Evolutionary conservation across 2,888 invertebrate genomes (phyloP).

Genomic region (Acanthosepion lycidas): DNA sequence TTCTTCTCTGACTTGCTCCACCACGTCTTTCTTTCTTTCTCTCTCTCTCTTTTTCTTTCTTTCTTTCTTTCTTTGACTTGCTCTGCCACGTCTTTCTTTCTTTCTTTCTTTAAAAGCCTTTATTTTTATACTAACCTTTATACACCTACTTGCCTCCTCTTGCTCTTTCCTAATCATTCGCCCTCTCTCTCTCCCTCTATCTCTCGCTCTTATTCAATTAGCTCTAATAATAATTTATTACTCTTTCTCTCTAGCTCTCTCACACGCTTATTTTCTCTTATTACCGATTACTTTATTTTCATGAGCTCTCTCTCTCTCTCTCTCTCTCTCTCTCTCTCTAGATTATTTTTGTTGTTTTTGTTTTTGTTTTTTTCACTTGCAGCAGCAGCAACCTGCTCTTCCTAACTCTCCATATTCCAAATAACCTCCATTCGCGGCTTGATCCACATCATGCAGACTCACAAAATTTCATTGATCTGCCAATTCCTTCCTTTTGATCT

Average conservation of each 20-base stretch:
- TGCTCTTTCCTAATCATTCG: neutral
- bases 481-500: neutral
- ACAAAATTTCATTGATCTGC: neutral
- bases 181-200: neutral
- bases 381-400: too few species aligned
- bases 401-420: neutral
- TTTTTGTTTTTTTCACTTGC: too few species aligned
- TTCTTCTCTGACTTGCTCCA: neutral
- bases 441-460: slow-evolving; percentile 18
- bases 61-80: neutral
- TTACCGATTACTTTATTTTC: neutral
- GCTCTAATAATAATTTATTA: too few species aligned
- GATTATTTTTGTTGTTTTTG: too few species aligned
- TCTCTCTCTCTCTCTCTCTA: neutral
- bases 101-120: neutral
- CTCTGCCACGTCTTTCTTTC: neutral
- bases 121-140: too few species aligned
- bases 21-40: neutral
- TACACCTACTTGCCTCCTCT: too few species aligned
- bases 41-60: too few species aligned
- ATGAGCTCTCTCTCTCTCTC: neutral
- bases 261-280: neutral
- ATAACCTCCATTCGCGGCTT: slow-evolving; percentile 17
- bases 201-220: too few species aligned
- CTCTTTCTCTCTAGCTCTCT: too few species aligned